Evolutionary conservation across 2,888 invertebrate genomes (phyloP).

Genomic region (Drosophila monieri): DNA sequence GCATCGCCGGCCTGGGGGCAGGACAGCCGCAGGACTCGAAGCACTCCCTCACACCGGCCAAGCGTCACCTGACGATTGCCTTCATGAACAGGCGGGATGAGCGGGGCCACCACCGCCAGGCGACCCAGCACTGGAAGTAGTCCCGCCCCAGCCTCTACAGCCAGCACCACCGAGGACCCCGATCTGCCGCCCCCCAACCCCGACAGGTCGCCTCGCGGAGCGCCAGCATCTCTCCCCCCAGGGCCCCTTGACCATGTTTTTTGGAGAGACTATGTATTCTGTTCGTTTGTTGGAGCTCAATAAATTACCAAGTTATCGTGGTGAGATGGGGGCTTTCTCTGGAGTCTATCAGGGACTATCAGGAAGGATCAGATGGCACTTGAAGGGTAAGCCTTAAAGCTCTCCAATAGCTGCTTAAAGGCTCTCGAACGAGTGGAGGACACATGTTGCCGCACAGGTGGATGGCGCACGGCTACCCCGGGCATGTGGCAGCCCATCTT

Average conservation of each 20-base stretch:
- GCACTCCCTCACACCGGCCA: constrained; percentile 49
- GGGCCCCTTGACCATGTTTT: background rate
- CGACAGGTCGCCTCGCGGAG: background rate
- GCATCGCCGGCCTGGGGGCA: constrained; percentile 34
- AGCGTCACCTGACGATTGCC: constrained; percentile 59
- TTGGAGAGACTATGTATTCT: background rate
- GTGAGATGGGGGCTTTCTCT: background rate
- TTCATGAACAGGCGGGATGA: constrained; percentile 42
- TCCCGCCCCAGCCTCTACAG: too few relatives aligned
- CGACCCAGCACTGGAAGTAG: constrained; percentile 19
- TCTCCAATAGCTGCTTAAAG: background rate
- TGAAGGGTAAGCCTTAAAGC: background rate
- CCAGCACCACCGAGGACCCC: too few relatives aligned
- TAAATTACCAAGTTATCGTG: constrained; percentile 15
- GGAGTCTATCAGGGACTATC: too few relatives aligned
- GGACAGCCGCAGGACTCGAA: constrained; percentile 24
- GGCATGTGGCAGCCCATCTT: background rate
- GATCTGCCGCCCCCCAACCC: too few relatives aligned
- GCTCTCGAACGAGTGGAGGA: background rate
- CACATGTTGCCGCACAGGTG: constrained; percentile 6
- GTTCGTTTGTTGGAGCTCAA: constrained; percentile 5
- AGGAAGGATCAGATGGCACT: background rate
- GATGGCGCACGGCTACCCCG: background rate
- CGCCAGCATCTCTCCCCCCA: background rate
- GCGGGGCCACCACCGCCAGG: constrained; percentile 3